These are phyloP conservation scores for Lasiommata megera DNA, from an alignment of 2,888 invertebrate genomes.

Conservation along the genomic window DNA sequence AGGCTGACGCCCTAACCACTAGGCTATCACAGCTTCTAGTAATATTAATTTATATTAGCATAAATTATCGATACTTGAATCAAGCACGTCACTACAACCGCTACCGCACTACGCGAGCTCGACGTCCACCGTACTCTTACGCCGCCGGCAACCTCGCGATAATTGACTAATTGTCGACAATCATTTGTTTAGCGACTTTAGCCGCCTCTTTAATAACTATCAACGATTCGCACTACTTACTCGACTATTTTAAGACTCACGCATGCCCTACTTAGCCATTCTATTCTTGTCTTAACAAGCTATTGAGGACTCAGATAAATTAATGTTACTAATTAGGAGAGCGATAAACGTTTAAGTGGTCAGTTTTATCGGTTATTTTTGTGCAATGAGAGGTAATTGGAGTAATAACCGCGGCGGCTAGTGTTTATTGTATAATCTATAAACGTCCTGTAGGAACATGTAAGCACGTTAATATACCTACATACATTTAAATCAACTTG, in stretches of 20 bases:
- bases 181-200: conserved; percentile 56
- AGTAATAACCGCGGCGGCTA: conserved; percentile 29
- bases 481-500: no score
- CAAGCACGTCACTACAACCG: background rate
- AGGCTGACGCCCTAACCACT: no score
- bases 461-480: no score
- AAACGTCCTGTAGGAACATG: no score
- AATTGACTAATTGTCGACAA: conserved; percentile 60
- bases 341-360: conserved; percentile 33
- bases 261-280: conserved; percentile 53
- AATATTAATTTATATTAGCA: background rate
- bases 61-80: background rate
- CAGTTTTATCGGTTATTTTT: conserved; percentile 36
- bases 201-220: conserved; percentile 54
- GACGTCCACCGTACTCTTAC: conserved; percentile 22
- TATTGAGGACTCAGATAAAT: conserved; percentile 35
- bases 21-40: no score
- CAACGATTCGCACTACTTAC: conserved; percentile 56
- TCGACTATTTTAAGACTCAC: conserved; percentile 60
- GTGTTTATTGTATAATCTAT: no score
- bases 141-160: conserved; percentile 36
- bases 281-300: conserved; percentile 37
- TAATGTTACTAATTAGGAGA: conserved; percentile 32
- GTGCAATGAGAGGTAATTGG: conserved; percentile 32
- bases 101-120: conserved; percentile 43